Conservation (phyloP, 2,113 vertebrate species). For the Pampusana beccarii region DNA sequence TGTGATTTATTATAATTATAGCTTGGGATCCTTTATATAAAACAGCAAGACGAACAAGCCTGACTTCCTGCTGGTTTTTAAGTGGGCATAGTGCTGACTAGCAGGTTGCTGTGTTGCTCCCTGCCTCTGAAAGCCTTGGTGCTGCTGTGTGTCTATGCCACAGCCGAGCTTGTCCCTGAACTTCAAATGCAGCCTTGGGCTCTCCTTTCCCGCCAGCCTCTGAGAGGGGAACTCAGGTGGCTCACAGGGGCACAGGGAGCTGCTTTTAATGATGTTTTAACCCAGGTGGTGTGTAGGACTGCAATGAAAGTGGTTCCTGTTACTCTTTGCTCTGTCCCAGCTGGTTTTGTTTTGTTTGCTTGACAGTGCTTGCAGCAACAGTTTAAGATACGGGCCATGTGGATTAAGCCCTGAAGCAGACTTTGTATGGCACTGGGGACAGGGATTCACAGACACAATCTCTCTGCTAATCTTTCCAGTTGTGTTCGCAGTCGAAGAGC, state of each 20-base stretch:
- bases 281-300: fast-evolving
- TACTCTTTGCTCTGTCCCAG: background rate
- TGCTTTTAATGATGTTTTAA: background rate
- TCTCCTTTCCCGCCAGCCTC: background rate
- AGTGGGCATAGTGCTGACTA: background rate
- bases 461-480: background rate
- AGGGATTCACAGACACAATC: background rate
- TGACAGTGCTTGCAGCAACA: background rate
- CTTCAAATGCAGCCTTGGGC: background rate
- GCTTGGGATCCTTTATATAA: background rate
- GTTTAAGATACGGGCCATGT: background rate
- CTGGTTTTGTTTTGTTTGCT: background rate
- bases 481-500: background rate
- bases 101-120: background rate
- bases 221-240: fast-evolving
- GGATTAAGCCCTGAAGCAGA: background rate
- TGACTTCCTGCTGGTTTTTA: background rate
- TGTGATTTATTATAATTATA: background rate
- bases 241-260: fast-evolving
- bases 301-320: background rate
- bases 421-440: background rate
- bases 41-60: background rate
- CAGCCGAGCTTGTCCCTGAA: background rate
- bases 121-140: background rate
- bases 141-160: background rate